Base-by-base conservation (phyloP, 2,797 vertebrate genomes). In the Ibycter americanus region DNA sequence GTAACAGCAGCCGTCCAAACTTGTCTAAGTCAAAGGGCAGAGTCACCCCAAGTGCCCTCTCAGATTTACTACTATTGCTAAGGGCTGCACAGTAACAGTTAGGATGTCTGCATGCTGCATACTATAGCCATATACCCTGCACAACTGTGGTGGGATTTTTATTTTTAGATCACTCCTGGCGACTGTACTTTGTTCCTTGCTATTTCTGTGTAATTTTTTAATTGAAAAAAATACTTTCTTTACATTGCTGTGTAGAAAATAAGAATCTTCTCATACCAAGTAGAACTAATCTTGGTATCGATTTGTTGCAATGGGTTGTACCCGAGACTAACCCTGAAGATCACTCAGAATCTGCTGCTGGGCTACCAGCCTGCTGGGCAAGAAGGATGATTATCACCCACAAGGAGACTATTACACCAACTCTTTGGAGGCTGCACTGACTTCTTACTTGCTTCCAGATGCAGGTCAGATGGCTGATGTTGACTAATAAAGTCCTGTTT, bases 11-110 rank as follows among this genome's bases (percentile, higher is more conserved):
- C 18, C 4, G 40, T 70, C 79, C 82, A 61, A 71, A 85, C 84
- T 77, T 83, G 84, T 9, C 90, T 89, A n/a, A 89, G 61, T 3
- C 2, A 77, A 87, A 71, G 71, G 87, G 84, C 61, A 92, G 73
- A 92, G 61, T 71, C 91, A 96, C 92, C 79, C 36, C 31, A 94
- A 54, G 76, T 40, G 84, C 91, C 79, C 82, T 87, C 70, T 85
- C 34, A 34, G 78, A 49, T 67, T 52, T 44, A 89, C 76, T 68
- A n/a, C 34, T 49, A 2, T 16, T 55, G 20, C 54, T 66, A 20
- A 58, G 46, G 68, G 27, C 46, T 78, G 55, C 71, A 94, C 61
- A 83, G 23, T 7, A 74, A 36, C 46, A 58, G 32, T 25, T 21
- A 42, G 59, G 71, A 58, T 8, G 22, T 8, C 58, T 77, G 46